A percentile compares a stretch with the other conserved stretches of the same genome.
Evolutionary conservation across 2,888 invertebrate genomes (phyloP).

Genomic region (Coelopa pilipes): DNA sequence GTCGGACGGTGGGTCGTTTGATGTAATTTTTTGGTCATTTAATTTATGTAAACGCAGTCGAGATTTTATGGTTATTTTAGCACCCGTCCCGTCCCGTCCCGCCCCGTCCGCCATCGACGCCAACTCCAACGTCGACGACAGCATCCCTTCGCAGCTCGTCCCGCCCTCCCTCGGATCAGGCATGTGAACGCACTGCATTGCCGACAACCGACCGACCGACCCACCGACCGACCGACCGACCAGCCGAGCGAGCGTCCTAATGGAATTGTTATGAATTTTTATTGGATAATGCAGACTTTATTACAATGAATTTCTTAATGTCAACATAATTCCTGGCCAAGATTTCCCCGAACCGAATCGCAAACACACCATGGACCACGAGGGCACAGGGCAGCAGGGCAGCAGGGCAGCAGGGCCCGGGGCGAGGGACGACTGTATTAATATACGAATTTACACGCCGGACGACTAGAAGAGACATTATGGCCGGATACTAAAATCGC

Average conservation of each 20-base stretch:
- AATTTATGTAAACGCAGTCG: slow-evolving; percentile 44
- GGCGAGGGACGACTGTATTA: too few relatives aligned
- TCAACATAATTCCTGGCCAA: neutral
- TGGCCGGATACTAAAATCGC: too few relatives aligned
- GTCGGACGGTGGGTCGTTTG: slow-evolving; percentile 30
- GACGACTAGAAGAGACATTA: too few relatives aligned
- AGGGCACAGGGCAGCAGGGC: neutral
- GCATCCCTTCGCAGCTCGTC: too few relatives aligned
- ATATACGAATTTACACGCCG: too few relatives aligned
- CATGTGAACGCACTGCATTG: slow-evolving; percentile 19
- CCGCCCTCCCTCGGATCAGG: too few relatives aligned
- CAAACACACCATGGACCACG: neutral
- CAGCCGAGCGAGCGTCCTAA: slow-evolving; percentile 13
- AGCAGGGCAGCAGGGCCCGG: neutral
- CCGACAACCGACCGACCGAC: slow-evolving; percentile 19
- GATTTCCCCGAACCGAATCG: neutral
- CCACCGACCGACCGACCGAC: too few relatives aligned
- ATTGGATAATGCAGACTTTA: slow-evolving; percentile 43
- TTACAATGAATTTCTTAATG: slow-evolving; percentile 43
- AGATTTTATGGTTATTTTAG: slow-evolving; percentile 46
- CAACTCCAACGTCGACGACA: too few relatives aligned
- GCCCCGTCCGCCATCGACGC: too few relatives aligned
- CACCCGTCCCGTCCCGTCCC: slow-evolving; percentile 34
- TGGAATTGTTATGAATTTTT: slow-evolving; percentile 45
- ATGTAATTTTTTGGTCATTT: slow-evolving; percentile 46